phyloP scores from a whole-genome alignment of 2,797 vertebrate species.

The Enteromius radiatus region DNA sequence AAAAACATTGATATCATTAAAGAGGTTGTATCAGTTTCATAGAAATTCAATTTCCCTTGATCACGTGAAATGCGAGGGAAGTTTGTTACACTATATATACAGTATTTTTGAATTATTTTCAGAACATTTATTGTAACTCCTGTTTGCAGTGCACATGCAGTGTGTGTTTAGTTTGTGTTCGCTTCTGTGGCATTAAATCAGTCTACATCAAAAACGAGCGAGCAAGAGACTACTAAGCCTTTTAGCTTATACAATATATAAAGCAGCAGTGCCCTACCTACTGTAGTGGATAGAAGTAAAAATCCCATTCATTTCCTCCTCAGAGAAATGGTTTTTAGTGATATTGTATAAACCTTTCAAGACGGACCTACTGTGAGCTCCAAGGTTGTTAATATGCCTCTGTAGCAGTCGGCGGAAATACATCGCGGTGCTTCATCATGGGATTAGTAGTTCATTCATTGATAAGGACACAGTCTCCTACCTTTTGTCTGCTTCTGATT shows the following conservation, averaged over 20 bases:
- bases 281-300: slow-evolving; percentile 25
- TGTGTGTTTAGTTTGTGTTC: neutral
- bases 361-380: slow-evolving; percentile 25
- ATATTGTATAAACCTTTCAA: slow-evolving; percentile 22
- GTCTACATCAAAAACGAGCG: neutral
- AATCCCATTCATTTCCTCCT: neutral
- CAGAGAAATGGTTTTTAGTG: slow-evolving; percentile 8
- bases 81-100: neutral
- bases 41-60: neutral
- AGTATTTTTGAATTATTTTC: neutral
- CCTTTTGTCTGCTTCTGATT: neutral
- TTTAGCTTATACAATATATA: neutral
- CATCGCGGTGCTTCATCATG: neutral
- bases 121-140: neutral
- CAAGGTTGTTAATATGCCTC: slow-evolving; percentile 15
- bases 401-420: neutral
- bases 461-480: neutral
- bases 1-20: neutral
- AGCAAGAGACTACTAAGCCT: neutral
- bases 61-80: neutral
- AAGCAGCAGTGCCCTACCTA: neutral
- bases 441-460: neutral
- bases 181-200: neutral
- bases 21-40: neutral
- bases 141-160: too few relatives aligned